Conservation (phyloP, 2,113 vertebrate species). For the Apodemus speciosus region DNA sequence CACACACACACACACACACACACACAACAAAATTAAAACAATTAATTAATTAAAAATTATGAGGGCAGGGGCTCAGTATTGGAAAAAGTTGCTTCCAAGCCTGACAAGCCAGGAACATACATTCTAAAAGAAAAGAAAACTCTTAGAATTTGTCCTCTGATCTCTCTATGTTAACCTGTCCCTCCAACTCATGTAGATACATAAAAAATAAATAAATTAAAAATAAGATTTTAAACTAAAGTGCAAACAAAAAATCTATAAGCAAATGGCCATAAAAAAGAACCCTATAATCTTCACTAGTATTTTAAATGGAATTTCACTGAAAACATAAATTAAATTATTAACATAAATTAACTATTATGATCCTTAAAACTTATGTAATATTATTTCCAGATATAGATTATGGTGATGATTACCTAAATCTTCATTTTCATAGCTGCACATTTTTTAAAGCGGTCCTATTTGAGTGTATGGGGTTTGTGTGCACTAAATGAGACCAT, state of each 20-base stretch:
- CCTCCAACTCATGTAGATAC: too few relatives aligned
- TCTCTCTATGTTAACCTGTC: background rate
- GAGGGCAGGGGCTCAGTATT: too few relatives aligned
- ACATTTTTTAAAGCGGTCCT: background rate
- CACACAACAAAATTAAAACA: background rate
- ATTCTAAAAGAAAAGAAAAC: background rate
- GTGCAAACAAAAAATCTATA: background rate
- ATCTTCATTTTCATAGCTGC: background rate
- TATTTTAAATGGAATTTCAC: background rate
- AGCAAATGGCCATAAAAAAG: background rate
- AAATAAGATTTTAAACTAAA: background rate
- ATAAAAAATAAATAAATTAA: background rate
- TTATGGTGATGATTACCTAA: background rate
- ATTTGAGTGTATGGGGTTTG: background rate
- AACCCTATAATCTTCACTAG: background rate
- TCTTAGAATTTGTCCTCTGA: background rate
- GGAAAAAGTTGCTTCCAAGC: background rate
- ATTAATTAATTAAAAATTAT: background rate
- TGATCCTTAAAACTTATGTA: background rate
- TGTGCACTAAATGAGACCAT: background rate
- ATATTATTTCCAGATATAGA: background rate
- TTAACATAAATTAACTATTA: background rate
- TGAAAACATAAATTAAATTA: background rate
- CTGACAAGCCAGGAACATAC: background rate
- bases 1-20: background rate